Percentiles rank a stretch among this genome's conserved stretches.
These are phyloP conservation scores for Orius laevigatus DNA, from an alignment of 1,140 invertebrate genomes.

Conservation along the genomic window DNA sequence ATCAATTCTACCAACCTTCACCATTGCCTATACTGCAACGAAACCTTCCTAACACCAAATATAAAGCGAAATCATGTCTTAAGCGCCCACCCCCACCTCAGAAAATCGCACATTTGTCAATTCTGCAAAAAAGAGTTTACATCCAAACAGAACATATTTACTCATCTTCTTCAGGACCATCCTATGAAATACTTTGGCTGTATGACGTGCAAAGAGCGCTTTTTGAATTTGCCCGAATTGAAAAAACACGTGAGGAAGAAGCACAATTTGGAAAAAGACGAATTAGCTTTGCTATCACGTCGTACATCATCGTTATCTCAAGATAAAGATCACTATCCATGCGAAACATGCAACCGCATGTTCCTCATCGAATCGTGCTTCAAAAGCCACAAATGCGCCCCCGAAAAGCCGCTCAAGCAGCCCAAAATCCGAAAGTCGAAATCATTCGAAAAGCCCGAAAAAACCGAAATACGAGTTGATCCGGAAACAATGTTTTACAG, in stretches of 20 bases:
- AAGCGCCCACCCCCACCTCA: constrained; percentile 19
- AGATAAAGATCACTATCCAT: constrained; percentile 6
- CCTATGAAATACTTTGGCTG: constrained; percentile 19
- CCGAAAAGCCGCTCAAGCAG: constrained; percentile 2
- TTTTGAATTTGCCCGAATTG: constrained; percentile 15
- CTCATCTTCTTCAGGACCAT: constrained; percentile 19
- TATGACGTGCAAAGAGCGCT: constrained; percentile 20
- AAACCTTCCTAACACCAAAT: constrained; percentile 18
- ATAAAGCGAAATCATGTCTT: constrained; percentile 19
- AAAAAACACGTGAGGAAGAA: constrained; percentile 15
- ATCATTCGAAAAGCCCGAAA: not conserved
- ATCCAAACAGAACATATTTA: constrained; percentile 17
- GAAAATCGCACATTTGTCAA: constrained; percentile 20
- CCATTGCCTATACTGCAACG: constrained; percentile 22
- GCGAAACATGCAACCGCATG: constrained; percentile 9
- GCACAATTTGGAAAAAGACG: constrained; percentile 9
- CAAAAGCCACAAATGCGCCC: constrained; percentile 12
- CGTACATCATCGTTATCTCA: constrained; percentile 1
- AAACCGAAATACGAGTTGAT: constrained; percentile 5
- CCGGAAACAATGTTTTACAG: constrained; percentile 32
- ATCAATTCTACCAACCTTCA: not conserved
- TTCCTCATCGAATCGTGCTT: constrained; percentile 9
- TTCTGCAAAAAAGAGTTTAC: constrained; percentile 19
- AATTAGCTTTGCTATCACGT: not conserved
- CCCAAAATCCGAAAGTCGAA: constrained; percentile 10